Conservation (phyloP, 2,113 vertebrate species). For the Neomonachus schauinslandi region DNA sequence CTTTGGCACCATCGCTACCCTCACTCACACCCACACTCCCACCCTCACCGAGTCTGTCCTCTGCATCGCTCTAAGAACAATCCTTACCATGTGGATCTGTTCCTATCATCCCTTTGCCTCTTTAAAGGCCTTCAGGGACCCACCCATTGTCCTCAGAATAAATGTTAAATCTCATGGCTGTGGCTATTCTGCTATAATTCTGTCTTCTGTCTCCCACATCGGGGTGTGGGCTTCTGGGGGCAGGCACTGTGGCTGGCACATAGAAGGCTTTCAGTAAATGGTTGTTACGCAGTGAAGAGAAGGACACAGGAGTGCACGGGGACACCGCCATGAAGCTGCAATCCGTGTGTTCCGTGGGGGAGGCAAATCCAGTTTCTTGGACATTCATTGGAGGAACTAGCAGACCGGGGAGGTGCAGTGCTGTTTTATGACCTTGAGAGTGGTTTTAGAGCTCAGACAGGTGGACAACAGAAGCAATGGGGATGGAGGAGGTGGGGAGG, state of each 20-base stretch:
- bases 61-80: background rate
- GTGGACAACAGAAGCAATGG: background rate
- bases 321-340: background rate
- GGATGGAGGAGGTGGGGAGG: background rate
- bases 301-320: background rate
- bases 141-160: background rate
- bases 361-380: background rate
- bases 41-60: background rate
- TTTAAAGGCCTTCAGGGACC: background rate
- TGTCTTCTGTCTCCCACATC: background rate
- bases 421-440: background rate
- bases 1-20: background rate
- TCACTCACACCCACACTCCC: background rate
- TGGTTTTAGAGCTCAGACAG: background rate
- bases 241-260: background rate
- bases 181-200: background rate
- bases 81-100: background rate
- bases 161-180: background rate
- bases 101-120: background rate
- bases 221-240: background rate
- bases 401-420: background rate
- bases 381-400: background rate
- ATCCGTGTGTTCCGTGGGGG: rapidly evolving
- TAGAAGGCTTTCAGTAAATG: background rate
- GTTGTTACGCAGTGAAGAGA: too few species aligned